A percentile compares a stretch with the other conserved stretches of the same genome.
Conservation (phyloP, 2,113 vertebrate species). For the Rhadina sibilatrix region DNA sequence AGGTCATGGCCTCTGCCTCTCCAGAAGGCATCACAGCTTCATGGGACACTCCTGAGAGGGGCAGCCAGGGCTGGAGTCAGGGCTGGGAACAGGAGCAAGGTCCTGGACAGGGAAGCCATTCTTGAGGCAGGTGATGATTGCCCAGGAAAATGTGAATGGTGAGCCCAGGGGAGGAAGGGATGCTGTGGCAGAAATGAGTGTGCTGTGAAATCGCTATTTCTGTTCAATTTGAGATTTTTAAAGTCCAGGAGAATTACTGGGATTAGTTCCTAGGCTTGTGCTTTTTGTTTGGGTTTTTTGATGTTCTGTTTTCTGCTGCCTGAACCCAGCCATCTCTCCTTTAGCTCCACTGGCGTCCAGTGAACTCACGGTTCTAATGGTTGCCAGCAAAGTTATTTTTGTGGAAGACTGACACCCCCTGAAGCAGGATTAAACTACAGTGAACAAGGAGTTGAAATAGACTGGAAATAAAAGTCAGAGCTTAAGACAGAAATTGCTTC, state of each 20-base stretch:
- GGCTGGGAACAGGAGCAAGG: background rate
- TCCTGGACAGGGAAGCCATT: background rate
- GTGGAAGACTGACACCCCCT: slow-evolving; percentile 65
- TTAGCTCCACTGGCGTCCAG: background rate
- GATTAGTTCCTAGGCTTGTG: background rate
- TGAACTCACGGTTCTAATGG: slow-evolving; percentile 26
- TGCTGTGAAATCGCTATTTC: background rate
- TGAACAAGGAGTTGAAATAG: slow-evolving; percentile 49
- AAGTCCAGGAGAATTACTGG: background rate
- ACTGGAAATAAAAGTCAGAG: slow-evolving; percentile 38
- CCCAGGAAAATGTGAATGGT: background rate
- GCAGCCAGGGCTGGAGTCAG: background rate
- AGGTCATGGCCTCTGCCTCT: background rate
- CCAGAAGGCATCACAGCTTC: background rate
- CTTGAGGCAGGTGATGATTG: background rate
- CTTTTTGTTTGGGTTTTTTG: background rate
- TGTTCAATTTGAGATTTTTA: background rate
- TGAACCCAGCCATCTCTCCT: background rate
- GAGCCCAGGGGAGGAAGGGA: background rate
- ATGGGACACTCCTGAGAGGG: background rate
- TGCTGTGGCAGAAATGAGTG: slow-evolving; percentile 22
- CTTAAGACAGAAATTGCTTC: slow-evolving; percentile 61
- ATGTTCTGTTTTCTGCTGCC: background rate
- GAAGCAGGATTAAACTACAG: slow-evolving; percentile 57
- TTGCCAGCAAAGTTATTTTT: slow-evolving; percentile 75